Base-by-base conservation (phyloP, 2,797 vertebrate species). In the Enteromius anoplus region DNA sequence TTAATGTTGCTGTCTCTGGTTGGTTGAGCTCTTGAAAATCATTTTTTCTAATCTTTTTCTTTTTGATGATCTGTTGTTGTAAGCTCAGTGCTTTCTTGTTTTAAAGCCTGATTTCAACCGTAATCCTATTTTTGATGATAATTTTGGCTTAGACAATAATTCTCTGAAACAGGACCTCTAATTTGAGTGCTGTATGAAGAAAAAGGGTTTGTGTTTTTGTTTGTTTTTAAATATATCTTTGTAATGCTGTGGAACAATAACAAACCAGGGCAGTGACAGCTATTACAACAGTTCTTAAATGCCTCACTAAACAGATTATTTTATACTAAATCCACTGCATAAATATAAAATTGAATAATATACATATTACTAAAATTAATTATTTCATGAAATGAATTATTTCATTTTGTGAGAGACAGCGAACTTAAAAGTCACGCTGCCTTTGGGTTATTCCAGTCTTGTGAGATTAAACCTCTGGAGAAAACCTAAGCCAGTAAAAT, bases 391-490 rank as follows among this genome's bases (percentile, higher is more conserved):
- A 81, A 73, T 81, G 4, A 83, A 60, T 83, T 68, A 75, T 83
- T 83, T 70, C 23, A 83, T 83, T 77, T 83, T 53, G 66, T 32
- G 34, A 65, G 66, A 72, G 75, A 66, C 68, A 73, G 66, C 40
- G 32, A 40, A 65, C 73, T 80, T 85, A 65, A 71, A 85, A 82
- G 58, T 84, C 77, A 79, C 9, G 11, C 70, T 84, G 83, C 60
- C 83, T 75, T 84, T 84, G 70, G 69, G 60, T 75, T 84, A 68
- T 84, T 53, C 73, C 47, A 75, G 75, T 78, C 69, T 78, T 26
- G 49, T 23, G 77, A 91, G 92, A 93, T 92, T 91, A 92, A 91
- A 90, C 89, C 91, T 89, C 89, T 84, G 85, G 91, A 91, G 91
- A 69, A 79, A 66, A 37, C 42, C 69, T 82, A 92, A 93, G 90